These are phyloP conservation scores for Stramonita haemastoma DNA, from an alignment of 2,888 invertebrate genomes.

Conservation along the genomic window DNA sequence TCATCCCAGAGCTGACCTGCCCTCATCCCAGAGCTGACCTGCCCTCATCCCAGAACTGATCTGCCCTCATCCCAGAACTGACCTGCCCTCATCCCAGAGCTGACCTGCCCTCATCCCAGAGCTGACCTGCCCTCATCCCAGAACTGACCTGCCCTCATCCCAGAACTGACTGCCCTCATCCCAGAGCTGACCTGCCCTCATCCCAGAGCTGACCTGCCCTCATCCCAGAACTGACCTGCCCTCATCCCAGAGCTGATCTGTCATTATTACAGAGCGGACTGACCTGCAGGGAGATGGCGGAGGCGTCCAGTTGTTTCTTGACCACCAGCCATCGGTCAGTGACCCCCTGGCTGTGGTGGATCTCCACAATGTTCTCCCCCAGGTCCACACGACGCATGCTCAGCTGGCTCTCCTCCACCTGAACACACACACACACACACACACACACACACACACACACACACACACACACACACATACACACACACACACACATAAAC, in stretches of 20 bases:
- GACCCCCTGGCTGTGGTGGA: slow-evolving; percentile 59
- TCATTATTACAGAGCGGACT: background rate
- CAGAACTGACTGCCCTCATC: slow-evolving; percentile 56
- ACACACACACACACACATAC: too few species aligned
- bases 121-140: background rate
- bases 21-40: slow-evolving; percentile 53
- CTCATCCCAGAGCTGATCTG: too few species aligned
- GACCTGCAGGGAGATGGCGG: slow-evolving; percentile 66
- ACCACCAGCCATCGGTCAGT: slow-evolving; percentile 73
- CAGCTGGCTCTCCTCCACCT: slow-evolving; percentile 64
- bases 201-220: too few species aligned
- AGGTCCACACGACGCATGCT: slow-evolving; percentile 68
- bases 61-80: too few species aligned
- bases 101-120: too few species aligned
- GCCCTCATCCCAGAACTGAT: too few species aligned
- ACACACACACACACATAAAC: too few species aligned
- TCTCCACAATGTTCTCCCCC: slow-evolving; percentile 68
- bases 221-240: background rate
- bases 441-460: too few species aligned
- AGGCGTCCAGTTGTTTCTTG: slow-evolving; percentile 71
- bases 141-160: too few species aligned
- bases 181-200: slow-evolving; percentile 3
- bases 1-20: too few species aligned
- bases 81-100: too few species aligned
- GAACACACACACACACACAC: slow-evolving; percentile 29